phyloP scores from a whole-genome alignment of 2,888 invertebrate genomes.

The Aphidoletes aphidimyza region DNA sequence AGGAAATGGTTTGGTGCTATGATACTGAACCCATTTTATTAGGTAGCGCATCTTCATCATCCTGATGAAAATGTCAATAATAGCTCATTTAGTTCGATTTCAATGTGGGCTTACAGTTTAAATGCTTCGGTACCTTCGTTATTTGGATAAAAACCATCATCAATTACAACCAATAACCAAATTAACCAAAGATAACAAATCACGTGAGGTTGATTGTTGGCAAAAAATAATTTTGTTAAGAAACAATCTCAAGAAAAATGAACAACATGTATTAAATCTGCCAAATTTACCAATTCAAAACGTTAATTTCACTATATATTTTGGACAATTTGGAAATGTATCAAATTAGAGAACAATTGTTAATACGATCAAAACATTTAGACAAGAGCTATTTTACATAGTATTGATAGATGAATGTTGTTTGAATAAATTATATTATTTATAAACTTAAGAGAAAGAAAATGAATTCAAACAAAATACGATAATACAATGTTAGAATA shows the following conservation, averaged over 20 bases:
- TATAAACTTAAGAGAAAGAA: background rate
- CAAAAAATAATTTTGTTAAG: too few species aligned
- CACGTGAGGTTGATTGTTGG: background rate
- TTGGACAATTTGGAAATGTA: background rate
- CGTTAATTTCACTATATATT: background rate
- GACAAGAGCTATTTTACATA: background rate
- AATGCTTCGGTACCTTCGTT: background rate
- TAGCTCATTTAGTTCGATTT: too few species aligned
- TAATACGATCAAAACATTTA: background rate
- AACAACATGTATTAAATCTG: background rate
- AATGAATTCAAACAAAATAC: background rate
- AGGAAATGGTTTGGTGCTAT: conserved; percentile 72
- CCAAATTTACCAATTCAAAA: background rate
- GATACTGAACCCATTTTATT: background rate
- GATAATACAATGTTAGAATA: background rate
- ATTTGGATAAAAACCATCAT: background rate
- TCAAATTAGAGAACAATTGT: background rate
- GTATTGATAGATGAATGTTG: background rate
- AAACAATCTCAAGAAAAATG: background rate
- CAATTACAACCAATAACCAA: background rate
- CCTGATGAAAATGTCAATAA: background rate
- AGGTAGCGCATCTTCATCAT: background rate
- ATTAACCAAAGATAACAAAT: conserved; percentile 37
- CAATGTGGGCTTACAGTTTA: background rate
- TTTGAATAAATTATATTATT: background rate